phyloP scores from a whole-genome alignment of 2,797 vertebrate genomes.

The Capromys pilorides region DNA sequence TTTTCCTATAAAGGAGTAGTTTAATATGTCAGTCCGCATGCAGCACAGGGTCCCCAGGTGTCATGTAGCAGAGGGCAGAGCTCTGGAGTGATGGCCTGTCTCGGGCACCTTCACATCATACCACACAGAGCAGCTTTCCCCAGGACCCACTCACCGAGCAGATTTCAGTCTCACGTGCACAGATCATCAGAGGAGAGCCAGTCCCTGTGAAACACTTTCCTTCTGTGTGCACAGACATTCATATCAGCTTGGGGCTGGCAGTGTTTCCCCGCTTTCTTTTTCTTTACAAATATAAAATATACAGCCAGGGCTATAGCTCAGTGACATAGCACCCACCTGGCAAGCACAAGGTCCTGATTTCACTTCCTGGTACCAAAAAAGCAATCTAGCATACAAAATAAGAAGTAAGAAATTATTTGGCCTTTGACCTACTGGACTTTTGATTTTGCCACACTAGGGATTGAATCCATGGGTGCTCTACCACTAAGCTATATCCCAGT shows the following conservation, averaged over 20 bases:
- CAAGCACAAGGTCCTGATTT: no score
- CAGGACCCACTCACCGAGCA: fast-evolving
- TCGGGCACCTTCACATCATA: background rate
- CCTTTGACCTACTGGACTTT: background rate
- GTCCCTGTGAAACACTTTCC: background rate
- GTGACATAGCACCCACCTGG: no score
- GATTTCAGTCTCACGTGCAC: fast-evolving
- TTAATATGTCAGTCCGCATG: fast-evolving
- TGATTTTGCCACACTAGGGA: background rate
- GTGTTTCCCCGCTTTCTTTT: no score
- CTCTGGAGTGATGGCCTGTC: background rate
- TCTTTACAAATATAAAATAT: background rate
- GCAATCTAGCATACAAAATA: background rate
- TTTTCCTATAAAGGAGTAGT: background rate
- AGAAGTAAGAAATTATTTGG: background rate
- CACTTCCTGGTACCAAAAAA: no score
- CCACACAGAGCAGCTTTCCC: fast-evolving
- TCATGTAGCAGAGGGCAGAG: fast-evolving
- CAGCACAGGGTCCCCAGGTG: background rate
- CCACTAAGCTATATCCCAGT: background rate
- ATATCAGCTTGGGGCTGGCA: no score
- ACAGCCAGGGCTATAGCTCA: no score
- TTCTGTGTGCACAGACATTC: background rate
- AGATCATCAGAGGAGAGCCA: background rate
- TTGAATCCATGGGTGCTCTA: background rate